phyloP scores from a whole-genome alignment of 2,888 invertebrate genomes.

The Nemotelus pantherinus region DNA sequence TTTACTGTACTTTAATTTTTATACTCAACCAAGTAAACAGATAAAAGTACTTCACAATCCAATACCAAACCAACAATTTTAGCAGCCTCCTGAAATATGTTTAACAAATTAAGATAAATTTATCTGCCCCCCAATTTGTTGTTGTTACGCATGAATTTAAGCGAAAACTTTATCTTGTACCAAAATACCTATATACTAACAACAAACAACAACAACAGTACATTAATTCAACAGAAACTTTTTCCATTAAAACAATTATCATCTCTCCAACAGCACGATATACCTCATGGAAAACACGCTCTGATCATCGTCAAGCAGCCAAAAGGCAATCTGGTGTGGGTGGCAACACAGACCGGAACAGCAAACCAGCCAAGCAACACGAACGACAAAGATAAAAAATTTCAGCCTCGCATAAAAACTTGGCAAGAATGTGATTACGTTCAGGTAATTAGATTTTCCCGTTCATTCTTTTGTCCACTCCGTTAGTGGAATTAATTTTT shows the following conservation, averaged over 20 bases:
- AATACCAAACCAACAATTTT: too few species aligned
- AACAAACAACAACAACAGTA: too few species aligned
- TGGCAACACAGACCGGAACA: slow-evolving; percentile 79
- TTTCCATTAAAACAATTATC: background rate
- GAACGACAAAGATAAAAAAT: slow-evolving; percentile 69
- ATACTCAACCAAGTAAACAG: background rate
- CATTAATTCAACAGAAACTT: too few species aligned
- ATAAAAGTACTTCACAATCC: too few species aligned
- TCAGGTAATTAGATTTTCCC: slow-evolving; percentile 66
- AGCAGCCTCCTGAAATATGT: too few species aligned
- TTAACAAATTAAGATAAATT: too few species aligned
- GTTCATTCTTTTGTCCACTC: slow-evolving; percentile 41
- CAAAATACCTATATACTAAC: too few species aligned
- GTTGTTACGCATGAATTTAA: too few species aligned
- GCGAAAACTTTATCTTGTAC: too few species aligned
- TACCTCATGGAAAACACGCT: slow-evolving; percentile 87
- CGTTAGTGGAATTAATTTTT: slow-evolving; percentile 47
- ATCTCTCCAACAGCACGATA: slow-evolving; percentile 71
- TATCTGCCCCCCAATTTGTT: too few species aligned
- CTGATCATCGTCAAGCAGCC: slow-evolving; percentile 86
- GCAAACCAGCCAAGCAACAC: slow-evolving; percentile 64
- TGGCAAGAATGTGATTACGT: slow-evolving; percentile 90
- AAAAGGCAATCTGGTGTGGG: slow-evolving; percentile 85
- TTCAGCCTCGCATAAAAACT: slow-evolving; percentile 69
- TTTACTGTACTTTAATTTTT: too few species aligned